These are phyloP conservation scores for Drosophila testacea DNA, from an alignment of 2,888 invertebrate species.

Conservation along the genomic window DNA sequence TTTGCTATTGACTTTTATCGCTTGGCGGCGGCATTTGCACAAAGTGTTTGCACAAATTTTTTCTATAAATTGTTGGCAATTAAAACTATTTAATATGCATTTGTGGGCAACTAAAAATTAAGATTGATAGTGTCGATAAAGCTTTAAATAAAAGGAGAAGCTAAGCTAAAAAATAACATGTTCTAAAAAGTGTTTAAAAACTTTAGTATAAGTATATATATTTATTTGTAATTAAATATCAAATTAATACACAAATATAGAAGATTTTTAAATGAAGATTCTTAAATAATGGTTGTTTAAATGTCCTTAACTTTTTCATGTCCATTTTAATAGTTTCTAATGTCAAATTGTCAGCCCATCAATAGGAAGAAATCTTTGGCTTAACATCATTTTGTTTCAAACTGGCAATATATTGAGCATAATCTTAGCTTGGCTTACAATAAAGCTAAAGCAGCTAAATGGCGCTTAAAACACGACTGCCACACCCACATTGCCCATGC, in stretches of 20 bases:
- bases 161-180: not conserved
- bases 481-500: not conserved
- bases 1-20: slow-evolving; percentile 63
- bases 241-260: too few species aligned
- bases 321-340: not conserved
- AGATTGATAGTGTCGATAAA: slow-evolving; percentile 21
- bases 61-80: slow-evolving; percentile 61
- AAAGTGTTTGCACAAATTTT: slow-evolving; percentile 56
- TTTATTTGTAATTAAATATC: too few species aligned
- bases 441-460: slow-evolving; percentile 9
- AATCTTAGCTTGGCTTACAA: slow-evolving; percentile 15
- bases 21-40: slow-evolving; percentile 58
- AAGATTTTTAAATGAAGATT: too few species aligned
- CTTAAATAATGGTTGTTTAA: too few species aligned
- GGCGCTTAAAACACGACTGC: slow-evolving; percentile 7
- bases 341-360: slow-evolving; percentile 4
- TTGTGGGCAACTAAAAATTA: slow-evolving; percentile 10
- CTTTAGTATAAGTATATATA: not conserved
- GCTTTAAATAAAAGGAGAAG: slow-evolving; percentile 2
- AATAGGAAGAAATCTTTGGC: slow-evolving; percentile 1
- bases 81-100: slow-evolving; percentile 49
- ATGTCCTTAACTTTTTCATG: not conserved
- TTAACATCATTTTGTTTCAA: not conserved
- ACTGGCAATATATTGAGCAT: not conserved
- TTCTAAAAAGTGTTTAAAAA: not conserved